Base-by-base conservation (phyloP, 2,797 vertebrate genomes). In the Alosa sapidissima region DNA sequence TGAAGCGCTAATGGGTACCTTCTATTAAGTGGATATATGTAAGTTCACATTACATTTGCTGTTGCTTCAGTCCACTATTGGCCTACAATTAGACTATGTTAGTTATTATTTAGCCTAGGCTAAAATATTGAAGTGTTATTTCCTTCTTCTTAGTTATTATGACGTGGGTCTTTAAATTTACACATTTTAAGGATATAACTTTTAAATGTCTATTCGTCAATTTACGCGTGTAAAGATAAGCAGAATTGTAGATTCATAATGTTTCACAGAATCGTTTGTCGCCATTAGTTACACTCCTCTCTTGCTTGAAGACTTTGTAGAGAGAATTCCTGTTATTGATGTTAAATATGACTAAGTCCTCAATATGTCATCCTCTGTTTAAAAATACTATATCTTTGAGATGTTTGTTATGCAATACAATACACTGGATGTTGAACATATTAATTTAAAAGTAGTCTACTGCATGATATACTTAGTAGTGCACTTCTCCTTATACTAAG, bases 1-100 rank as follows among this genome's bases (percentile, higher is more conserved):
- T 78, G 36, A 16, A 4, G 81, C 65, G 84, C 33, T 81, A 81
- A 65, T 58, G 58, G 52, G n/a, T 48, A 24, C 16, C 72, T 8
- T 19, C 16, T 78, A 7, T 47, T 78, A 78, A 78, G 72, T 78
- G 36, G 72, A 78, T 78, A 45, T 78, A 78, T 78, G 72, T 78
- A 78, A 78, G 72, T 78, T 45, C 8, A 45, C 47, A 8, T 7
- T 47, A 14, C 45, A 78, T 78, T 78, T 78, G 33, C 41, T 78
- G 72, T 75, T 75, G 68, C 41, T 75, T 45, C 3, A 16, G 13
- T 41, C 14, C 45, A 28, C 1, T 45, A 72, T 19, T 16, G 10
- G 36, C 0, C 14, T 78, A 47, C 4, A 19, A 68, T 13, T 10
- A 33, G 10, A 11, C 0, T 78, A 47, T 16, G 16, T 78, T 78